Conservation (phyloP, 2,113 vertebrate species). For the Scomber colias region DNA sequence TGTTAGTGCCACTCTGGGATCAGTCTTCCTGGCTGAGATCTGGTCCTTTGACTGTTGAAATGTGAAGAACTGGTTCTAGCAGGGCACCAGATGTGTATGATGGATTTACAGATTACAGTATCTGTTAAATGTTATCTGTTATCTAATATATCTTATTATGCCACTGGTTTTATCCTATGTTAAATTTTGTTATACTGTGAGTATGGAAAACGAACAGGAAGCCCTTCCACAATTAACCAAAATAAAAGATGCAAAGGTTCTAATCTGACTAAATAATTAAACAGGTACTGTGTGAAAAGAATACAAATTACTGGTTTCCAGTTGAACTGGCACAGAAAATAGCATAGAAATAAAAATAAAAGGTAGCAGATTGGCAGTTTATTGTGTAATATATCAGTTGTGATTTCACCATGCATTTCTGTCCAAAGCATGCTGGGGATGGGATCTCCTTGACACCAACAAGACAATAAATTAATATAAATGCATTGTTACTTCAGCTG, state of each 20-base stretch:
- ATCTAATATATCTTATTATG: too few species aligned
- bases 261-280: neutral
- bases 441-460: neutral
- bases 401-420: neutral
- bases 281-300: neutral
- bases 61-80: too few species aligned
- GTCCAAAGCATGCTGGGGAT: conserved; percentile 15
- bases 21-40: too few species aligned
- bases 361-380: too few species aligned
- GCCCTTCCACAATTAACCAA: neutral
- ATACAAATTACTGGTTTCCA: neutral
- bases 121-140: too few species aligned
- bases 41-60: too few species aligned
- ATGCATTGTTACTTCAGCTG: neutral
- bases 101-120: too few species aligned
- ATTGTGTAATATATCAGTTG: too few species aligned
- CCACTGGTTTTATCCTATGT: too few species aligned
- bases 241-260: neutral
- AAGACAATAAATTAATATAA: neutral
- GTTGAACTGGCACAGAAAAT: neutral
- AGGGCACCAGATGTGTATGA: too few species aligned
- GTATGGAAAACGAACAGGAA: neutral
- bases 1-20: too few species aligned
- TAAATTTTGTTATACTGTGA: too few species aligned
- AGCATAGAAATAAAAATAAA: neutral